These are phyloP conservation scores for Mus pahari DNA, from an alignment of 2,113 vertebrate species.

Conservation along the genomic window DNA sequence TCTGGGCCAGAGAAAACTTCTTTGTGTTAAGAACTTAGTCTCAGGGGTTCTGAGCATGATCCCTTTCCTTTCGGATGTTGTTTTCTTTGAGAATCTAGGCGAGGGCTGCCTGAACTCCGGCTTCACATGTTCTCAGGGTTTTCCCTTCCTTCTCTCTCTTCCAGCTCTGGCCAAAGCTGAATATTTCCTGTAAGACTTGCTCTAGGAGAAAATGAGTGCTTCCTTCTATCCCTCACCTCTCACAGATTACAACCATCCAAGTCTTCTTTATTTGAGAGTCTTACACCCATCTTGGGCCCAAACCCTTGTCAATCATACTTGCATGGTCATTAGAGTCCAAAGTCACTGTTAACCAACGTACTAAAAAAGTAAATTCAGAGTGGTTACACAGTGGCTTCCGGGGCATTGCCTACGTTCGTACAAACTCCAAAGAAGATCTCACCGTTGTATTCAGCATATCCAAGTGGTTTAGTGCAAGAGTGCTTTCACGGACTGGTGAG, in stretches of 20 bases:
- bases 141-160: neutral
- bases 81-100: constrained; percentile 15
- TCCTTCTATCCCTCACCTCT: neutral
- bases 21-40: neutral
- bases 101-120: neutral
- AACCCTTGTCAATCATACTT: constrained; percentile 2
- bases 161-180: neutral
- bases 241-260: neutral
- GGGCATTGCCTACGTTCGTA: neutral
- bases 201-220: neutral
- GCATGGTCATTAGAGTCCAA: neutral
- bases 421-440: neutral
- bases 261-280: neutral
- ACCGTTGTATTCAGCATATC: neutral
- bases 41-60: neutral
- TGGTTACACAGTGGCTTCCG: neutral
- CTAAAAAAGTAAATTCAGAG: constrained; percentile 12
- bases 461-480: neutral
- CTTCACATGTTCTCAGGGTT: neutral
- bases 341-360: neutral
- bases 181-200: neutral
- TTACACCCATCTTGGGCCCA: neutral
- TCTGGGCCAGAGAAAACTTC: neutral
- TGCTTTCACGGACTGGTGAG: no score
- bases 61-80: neutral